Conservation (phyloP, 2,797 vertebrate species). For the Catamblyrhynchus diadema region DNA sequence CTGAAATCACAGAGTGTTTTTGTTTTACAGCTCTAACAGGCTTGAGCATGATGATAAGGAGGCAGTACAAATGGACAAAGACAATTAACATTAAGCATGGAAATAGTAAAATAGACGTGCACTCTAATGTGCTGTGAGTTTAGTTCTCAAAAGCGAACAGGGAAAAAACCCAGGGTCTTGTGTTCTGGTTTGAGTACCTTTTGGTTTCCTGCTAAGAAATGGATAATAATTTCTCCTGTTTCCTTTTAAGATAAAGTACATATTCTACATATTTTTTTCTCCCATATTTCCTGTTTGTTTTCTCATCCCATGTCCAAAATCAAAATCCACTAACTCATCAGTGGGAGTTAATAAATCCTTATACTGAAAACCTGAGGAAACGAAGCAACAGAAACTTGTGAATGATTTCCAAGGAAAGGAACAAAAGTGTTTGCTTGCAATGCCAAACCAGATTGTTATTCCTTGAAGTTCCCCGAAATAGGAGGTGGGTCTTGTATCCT, state of each 20-base stretch:
- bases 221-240: not conserved
- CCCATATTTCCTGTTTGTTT: slow-evolving; percentile 14
- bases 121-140: not conserved
- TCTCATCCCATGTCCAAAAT: not conserved
- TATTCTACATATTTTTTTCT: not conserved
- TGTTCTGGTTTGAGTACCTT: not conserved
- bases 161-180: accelerated
- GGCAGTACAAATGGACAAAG: not conserved
- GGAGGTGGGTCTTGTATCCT: not conserved
- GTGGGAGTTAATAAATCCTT: slow-evolving; percentile 12
- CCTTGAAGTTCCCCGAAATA: not conserved
- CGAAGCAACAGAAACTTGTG: slow-evolving; percentile 1
- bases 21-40: not conserved
- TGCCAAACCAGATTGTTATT: not conserved
- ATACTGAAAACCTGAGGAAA: not conserved
- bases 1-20: not conserved
- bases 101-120: not conserved
- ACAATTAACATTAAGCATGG: not conserved
- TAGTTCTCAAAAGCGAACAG: not conserved
- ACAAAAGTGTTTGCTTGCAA: not conserved
- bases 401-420: not conserved
- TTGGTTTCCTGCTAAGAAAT: not conserved
- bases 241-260: not conserved
- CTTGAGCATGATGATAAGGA: not conserved
- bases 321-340: not conserved